Conservation (phyloP, 2,113 vertebrate genomes). For the Sardina pilchardus region DNA sequence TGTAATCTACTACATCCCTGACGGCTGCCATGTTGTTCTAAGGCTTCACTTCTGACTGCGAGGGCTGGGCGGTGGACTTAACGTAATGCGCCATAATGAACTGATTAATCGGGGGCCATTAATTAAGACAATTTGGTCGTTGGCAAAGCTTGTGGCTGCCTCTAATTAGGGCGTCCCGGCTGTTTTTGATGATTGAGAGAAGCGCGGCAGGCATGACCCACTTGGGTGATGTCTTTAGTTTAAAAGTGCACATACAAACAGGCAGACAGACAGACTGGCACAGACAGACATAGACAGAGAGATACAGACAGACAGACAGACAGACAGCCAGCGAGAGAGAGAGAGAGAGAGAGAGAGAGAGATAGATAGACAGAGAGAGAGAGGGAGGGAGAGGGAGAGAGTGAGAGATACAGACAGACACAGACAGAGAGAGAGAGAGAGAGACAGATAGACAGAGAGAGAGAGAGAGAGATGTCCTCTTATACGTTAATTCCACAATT, state of each 20-base stretch:
- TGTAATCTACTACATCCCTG: not conserved
- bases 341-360: no score
- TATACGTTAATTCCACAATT: no score
- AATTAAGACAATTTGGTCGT: conserved; percentile 36
- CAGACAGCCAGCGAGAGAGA: no score
- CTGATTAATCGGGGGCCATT: conserved; percentile 10
- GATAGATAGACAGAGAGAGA: no score
- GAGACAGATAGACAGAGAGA: no score
- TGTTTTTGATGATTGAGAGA: conserved; percentile 8
- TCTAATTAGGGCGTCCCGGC: not conserved
- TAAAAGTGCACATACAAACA: not conserved
- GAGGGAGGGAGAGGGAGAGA: no score
- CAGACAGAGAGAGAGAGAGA: no score
- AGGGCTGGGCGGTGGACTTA: not conserved
- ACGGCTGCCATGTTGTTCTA: not conserved
- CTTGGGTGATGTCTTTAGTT: not conserved
- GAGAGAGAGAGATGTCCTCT: no score
- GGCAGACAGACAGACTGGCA: not conserved
- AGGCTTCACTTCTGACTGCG: not conserved
- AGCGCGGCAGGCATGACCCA: not conserved
- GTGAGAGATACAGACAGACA: no score
- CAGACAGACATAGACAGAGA: no score
- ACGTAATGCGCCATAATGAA: conserved; percentile 15
- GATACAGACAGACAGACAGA: no score
- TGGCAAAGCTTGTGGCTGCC: conserved; percentile 18